A percentile compares a stretch with the other conserved stretches of the same genome.
These are phyloP conservation scores for Hypsopygia costalis DNA, from an alignment of 2,888 invertebrate genomes.

Conservation along the genomic window DNA sequence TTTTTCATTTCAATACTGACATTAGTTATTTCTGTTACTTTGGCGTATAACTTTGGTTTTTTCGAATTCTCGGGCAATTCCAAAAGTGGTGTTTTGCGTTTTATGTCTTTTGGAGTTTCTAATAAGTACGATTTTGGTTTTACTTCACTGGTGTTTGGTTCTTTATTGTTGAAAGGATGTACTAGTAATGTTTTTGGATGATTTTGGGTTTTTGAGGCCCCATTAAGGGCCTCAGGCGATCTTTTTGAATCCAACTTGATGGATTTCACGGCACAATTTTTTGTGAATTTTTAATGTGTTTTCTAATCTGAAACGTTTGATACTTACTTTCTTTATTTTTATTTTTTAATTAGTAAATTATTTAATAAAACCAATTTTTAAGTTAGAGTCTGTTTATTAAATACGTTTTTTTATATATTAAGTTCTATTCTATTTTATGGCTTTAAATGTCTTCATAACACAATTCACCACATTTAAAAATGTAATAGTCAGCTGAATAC, in stretches of 20 bases:
- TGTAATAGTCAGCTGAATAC: too few species aligned
- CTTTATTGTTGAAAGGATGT: conserved; percentile 41
- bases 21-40: conserved; percentile 13
- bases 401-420: too few species aligned
- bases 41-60: conserved; percentile 49
- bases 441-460: too few species aligned
- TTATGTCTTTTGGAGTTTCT: conserved; percentile 62
- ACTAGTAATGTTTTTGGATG: conserved; percentile 54
- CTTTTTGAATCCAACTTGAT: conserved; percentile 67
- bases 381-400: too few species aligned
- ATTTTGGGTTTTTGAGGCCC: conserved; percentile 43
- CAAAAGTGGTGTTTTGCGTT: conserved; percentile 53
- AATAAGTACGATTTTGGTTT: conserved; percentile 50
- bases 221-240: conserved; percentile 49
- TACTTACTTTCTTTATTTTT: too few species aligned
- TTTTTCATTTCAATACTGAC: conserved; percentile 32
- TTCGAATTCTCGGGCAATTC: conserved; percentile 56
- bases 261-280: too few species aligned
- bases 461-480: too few species aligned
- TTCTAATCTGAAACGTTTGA: too few species aligned
- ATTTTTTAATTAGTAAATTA: too few species aligned
- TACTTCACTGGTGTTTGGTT: conserved; percentile 12
- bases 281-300: too few species aligned
- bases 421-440: too few species aligned
- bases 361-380: too few species aligned